Percentiles rank a stretch among this genome's conserved stretches.
These are phyloP conservation scores for Himalopsyche japonica DNA, from an alignment of 2,888 invertebrate genomes.

Conservation along the genomic window DNA sequence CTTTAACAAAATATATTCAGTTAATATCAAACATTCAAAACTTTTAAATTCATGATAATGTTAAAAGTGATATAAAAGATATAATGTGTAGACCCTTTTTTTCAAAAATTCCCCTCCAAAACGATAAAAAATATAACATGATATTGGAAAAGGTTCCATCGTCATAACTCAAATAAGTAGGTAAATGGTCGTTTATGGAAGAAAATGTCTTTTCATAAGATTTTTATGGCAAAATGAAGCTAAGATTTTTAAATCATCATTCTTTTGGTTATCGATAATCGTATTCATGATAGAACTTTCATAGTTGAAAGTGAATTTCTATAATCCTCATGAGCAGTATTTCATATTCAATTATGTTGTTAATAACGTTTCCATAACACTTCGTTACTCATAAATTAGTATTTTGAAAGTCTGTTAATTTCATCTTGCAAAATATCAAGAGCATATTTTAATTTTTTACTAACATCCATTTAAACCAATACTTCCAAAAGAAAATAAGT, in stretches of 20 bases:
- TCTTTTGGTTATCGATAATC: background rate
- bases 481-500: too few species aligned
- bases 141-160: conserved; percentile 14
- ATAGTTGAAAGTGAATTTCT: background rate
- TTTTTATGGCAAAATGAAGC: background rate
- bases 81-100: conserved; percentile 14
- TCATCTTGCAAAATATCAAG: too few species aligned
- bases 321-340: too few species aligned
- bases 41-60: background rate
- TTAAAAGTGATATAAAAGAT: background rate
- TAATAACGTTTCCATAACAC: too few species aligned
- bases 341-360: too few species aligned
- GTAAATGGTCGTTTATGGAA: background rate
- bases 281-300: background rate
- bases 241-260: background rate
- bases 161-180: conserved; percentile 20
- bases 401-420: too few species aligned
- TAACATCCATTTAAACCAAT: too few species aligned
- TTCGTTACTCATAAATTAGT: too few species aligned
- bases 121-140: conserved; percentile 18
- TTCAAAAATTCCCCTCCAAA: conserved; percentile 7
- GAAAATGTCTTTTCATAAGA: background rate
- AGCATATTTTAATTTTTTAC: too few species aligned
- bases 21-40: background rate
- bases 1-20: background rate